Evolutionary conservation across 2,797 vertebrate genomes (phyloP), one percentile per base, ranked within the genome.

Genomic region (Pseudomugil tenellus): DNA sequence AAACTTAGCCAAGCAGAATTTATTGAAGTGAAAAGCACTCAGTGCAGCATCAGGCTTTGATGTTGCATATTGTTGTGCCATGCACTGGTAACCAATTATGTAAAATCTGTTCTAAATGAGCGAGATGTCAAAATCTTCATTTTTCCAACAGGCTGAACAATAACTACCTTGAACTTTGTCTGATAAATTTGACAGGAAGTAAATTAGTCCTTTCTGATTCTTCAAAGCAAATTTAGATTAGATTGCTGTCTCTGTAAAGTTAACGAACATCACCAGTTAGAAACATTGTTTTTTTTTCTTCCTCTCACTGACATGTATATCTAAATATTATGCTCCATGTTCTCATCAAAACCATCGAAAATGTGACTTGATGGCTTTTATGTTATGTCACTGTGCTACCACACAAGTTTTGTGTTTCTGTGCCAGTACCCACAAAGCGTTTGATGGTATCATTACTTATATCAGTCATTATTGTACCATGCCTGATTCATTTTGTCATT

Each of bases 401-500:
- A 7, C 53, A 60, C 14, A 10, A 21, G 16, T 51, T 25, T 52
- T 59, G 13, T 48, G 29, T 78, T 81, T 70, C 67, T 39, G 25
- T 72, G 76, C 58, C 79, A 70, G 56, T 56, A 43, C 70, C 72
- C 77, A 87, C 69, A 65, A 75, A 83, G 72, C 67, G 57, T 70
- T 66, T 74, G 67, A 87, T 82, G 25, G 58, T 61, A 63, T 83
- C 81, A 87, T 86, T 82, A 84, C 87, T 90, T 80, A 83, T 81
- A 80, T 85, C 72, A 52, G 67, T 82, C 77, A 80, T 88, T 84
- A 86, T 72, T 69, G 77, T 77, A 60, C 70, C 28, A 2, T 58
- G 63, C 58, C 71, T 84, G 75, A 87, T 89, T 90, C 77, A 88
- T 90, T 90, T 81, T 81, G 85, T 83, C 86, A 77, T 88, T 75